Evolutionary conservation across 2,797 vertebrate genomes (phyloP).

Genomic region (Propithecus deckenii): DNA sequence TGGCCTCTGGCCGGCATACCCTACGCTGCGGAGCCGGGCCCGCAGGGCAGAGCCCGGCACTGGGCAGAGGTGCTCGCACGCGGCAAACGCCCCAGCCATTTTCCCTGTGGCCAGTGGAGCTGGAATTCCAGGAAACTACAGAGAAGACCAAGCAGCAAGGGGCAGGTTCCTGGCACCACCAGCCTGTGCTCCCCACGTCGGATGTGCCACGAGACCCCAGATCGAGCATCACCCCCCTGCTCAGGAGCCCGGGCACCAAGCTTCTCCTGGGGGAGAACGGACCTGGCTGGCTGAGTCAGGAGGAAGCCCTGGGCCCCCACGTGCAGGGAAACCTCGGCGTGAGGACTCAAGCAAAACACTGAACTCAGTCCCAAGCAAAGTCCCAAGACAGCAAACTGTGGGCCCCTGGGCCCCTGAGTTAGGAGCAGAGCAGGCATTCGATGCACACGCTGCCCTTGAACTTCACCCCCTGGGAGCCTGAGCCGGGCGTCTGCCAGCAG

Average conservation of each 20-base stretch:
- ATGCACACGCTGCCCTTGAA: accelerated
- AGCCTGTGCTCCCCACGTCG: background rate
- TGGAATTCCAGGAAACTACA: background rate
- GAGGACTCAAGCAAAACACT: background rate
- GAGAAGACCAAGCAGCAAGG: background rate
- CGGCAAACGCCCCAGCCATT: too few relatives aligned
- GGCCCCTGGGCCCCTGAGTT: background rate
- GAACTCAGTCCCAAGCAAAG: background rate
- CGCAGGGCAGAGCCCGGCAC: background rate
- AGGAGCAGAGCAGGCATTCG: background rate
- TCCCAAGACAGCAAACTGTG: background rate
- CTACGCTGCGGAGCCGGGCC: background rate
- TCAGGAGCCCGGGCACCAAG: background rate
- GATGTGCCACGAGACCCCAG: background rate
- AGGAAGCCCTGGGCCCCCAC: background rate
- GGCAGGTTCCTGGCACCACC: too few relatives aligned
- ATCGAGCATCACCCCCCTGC: background rate
- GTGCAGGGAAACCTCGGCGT: background rate
- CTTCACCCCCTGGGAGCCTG: too few relatives aligned
- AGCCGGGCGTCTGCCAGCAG: background rate
- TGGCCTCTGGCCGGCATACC: background rate
- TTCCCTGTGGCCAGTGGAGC: background rate
- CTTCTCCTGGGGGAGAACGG: background rate
- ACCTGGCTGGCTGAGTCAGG: accelerated
- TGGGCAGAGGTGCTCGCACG: background rate